Evolutionary conservation across 2,888 invertebrate species (phyloP), one percentile per base, ranked within the genome.

Genomic region (Zaprionus lineosus): DNA sequence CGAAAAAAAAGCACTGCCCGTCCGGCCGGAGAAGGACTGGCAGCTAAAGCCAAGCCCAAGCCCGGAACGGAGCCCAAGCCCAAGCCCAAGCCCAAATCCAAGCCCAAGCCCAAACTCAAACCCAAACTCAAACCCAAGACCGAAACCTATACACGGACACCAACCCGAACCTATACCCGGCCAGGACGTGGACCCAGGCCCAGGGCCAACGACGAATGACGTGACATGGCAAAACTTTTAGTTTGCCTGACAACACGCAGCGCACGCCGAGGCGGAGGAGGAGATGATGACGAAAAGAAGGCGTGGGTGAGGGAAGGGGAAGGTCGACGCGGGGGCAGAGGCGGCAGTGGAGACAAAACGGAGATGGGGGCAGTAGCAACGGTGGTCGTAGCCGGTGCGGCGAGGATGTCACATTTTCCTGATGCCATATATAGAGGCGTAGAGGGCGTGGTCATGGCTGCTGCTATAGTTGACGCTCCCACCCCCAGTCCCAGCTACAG

Each of bases 181-280:
- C 52, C 55, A 52, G 29, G 36, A 46, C 19, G 15, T 16, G 21
- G 39, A 19, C 33, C 11, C 21, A 26, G 29, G 11, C 26, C 29
- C 12, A 15, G 16, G 43, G 50, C 39, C 75, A 69, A 67, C 68
- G 68, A 69, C 76, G 83, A 86, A 73, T 86, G 87, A 87, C 85
- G 78, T 87, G 86, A 85, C 81, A 85, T 82, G 84, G 72, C 75
- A 70, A 78, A 82, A 82, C 72, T 86, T 82, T 78, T 77, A 64
- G 77, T 76, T 81, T 59, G 73, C 64, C 85, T 60, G 67, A 74
- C 83, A 84, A 75, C 83, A 84, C 85, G 78, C 85, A 84, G 79
- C 56, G 67, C 19, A 59, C 29, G 67, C 28, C 19, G 41, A n/a
- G 6, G 15, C 43, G 33, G 36, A 36, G 29, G 21, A 18, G 24